phyloP scores from a whole-genome alignment of 2,888 invertebrate genomes.

The Volucella inflata region DNA sequence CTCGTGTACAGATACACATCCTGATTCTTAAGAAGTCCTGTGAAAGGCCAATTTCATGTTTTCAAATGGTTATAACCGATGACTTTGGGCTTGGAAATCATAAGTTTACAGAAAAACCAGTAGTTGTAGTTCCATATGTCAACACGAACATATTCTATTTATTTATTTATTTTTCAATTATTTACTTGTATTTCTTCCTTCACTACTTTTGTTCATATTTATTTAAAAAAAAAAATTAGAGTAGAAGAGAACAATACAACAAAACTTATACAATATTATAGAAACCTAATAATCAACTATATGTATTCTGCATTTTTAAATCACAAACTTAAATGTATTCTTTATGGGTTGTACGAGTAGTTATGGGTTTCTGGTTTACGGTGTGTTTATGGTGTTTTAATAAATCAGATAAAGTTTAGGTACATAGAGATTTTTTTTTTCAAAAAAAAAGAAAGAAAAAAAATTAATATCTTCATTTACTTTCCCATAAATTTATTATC shows the following conservation, averaged over 20 bases:
- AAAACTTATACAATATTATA: slow-evolving; percentile 11
- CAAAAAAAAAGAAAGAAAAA: neutral
- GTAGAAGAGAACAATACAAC: slow-evolving; percentile 4
- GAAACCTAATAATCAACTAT: slow-evolving; percentile 33
- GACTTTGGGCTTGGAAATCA: too few species aligned
- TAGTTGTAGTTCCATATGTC: too few species aligned
- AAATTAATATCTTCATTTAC: neutral
- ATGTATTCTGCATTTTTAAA: slow-evolving; percentile 33
- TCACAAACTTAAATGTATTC: slow-evolving; percentile 39
- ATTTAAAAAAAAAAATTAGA: slow-evolving; percentile 36
- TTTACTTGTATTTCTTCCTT: too few species aligned
- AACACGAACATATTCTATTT: too few species aligned
- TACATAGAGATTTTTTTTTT: slow-evolving; percentile 52
- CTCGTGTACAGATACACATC: too few species aligned
- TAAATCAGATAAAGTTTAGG: slow-evolving; percentile 41
- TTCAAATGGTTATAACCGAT: too few species aligned
- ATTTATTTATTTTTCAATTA: too few species aligned
- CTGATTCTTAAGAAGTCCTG: too few species aligned
- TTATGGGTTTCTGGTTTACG: neutral
- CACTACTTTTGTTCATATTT: slow-evolving; percentile 6
- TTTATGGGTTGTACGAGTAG: slow-evolving; percentile 18
- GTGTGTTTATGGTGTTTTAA: too few species aligned
- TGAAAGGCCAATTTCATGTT: too few species aligned
- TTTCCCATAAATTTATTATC: slow-evolving; percentile 80
- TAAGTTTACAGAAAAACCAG: too few species aligned